Base-by-base conservation (phyloP, 1,140 invertebrate species). In the Bradynema listronoti region DNA sequence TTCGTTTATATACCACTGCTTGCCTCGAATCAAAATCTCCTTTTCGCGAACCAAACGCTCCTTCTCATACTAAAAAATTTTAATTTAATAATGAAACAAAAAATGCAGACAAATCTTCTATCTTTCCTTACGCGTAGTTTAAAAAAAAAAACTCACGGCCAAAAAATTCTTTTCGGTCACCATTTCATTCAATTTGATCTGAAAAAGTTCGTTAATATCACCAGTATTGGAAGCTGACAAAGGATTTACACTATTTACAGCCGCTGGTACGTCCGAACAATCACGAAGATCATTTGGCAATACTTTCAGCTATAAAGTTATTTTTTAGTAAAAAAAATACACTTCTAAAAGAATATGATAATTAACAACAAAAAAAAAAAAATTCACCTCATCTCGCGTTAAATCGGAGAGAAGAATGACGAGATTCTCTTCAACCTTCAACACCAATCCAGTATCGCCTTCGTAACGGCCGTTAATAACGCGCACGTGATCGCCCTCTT, bases 391-490 rank as follows among this genome's bases (percentile, higher is more conserved):
- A 72, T 96, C 91, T 86, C 94, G 96, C 0, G 91, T 94, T 7
- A 96, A 81, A 83, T 98, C 93, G 0, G 90, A 94, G 56, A 97
- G 91, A 0, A 98, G 79, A 1, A 96, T 89, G 1, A 91, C 87
- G 46, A 89, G 80, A 65, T 91, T 90, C 2, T 90, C 87, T 78
- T 96, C 90, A 1, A 96, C 92, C 46, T 91, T 81, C 9, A 98
- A 90, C 61, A 98, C 90, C 1, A 97, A 81, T 4, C 94, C 94
- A 0, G 94, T 98, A 80, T 97, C 92, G 1, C 91, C 91, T 78
- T 97, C 91, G 78, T 92, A 95, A 7, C 89, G 84, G 0, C 94
- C 93, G n/a, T 85, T 84, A 58, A 94, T 84, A 9, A 97, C 91
- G 16, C 69, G 68, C 0, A 96, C 93, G 71, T 97, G 94, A 79